phyloP scores from a whole-genome alignment of 2,888 invertebrate species.

The Lutraria lutraria region DNA sequence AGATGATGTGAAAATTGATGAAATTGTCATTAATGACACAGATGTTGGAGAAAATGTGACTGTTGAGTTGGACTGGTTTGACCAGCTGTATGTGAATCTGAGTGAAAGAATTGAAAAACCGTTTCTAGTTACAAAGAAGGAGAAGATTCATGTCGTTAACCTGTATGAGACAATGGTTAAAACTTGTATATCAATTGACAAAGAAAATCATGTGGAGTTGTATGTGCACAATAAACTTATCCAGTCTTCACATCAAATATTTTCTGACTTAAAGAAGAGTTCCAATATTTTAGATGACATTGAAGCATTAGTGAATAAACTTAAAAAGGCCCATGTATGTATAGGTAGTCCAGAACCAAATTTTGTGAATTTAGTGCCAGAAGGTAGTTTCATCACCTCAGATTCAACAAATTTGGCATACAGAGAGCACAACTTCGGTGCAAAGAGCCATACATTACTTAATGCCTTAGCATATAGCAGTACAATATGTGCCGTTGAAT shows the following conservation, averaged over 20 bases:
- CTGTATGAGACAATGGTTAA: not conserved
- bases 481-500: not conserved
- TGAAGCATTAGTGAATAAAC: not conserved
- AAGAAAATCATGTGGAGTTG: not conserved
- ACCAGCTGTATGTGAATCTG: not conserved
- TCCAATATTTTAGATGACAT: not conserved
- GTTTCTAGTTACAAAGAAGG: not conserved
- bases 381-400: not conserved
- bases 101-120: not conserved
- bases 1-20: too few relatives aligned
- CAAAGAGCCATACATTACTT: not conserved
- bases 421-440: not conserved
- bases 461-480: not conserved
- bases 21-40: too few relatives aligned
- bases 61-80: not conserved
- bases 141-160: not conserved
- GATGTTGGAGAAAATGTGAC: not conserved
- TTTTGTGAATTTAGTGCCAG: not conserved
- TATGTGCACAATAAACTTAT: not conserved
- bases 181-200: not conserved
- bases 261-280: not conserved
- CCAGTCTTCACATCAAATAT: not conserved
- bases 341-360: not conserved
- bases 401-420: not conserved
- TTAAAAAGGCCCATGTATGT: not conserved